phyloP scores from a whole-genome alignment of 2,888 invertebrate genomes.

The Minunthozetes semirufus region DNA sequence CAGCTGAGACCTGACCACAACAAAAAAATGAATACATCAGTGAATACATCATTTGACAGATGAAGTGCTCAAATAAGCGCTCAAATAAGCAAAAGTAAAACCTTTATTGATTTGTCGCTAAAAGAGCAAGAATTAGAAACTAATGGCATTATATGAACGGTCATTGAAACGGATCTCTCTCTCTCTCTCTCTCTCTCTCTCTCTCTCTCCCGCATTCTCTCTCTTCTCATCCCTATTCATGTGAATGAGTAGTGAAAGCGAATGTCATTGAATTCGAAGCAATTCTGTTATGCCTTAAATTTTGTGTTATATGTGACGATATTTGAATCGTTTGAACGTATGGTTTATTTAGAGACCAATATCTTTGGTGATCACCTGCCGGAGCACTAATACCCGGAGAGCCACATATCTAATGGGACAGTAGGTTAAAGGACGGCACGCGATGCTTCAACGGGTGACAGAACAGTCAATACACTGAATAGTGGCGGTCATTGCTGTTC shows the following conservation, averaged over 20 bases:
- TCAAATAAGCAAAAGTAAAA: conserved; percentile 23
- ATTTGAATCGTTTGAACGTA: background rate
- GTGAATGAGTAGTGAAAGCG: background rate
- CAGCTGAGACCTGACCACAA: conserved; percentile 20
- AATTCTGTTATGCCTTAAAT: background rate
- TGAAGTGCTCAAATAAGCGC: conserved; percentile 22
- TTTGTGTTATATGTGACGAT: conserved; percentile 5
- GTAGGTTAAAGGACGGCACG: conserved; percentile 31
- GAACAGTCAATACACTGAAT: background rate
- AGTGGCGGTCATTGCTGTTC: conserved; percentile 5
- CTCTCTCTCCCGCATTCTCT: conserved; percentile 10
- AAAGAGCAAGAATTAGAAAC: conserved; percentile 28
- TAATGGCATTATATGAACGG: conserved; percentile 17
- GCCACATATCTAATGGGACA: conserved; percentile 1
- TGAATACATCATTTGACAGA: conserved; percentile 29
- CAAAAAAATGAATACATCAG: background rate
- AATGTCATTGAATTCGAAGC: conserved; percentile 6
- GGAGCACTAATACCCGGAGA: background rate
- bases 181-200: conserved; percentile 18
- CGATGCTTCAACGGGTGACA: conserved; percentile 19
- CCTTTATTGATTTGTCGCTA: conserved; percentile 22
- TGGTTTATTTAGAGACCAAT: conserved; percentile 15
- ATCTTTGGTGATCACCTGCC: conserved; percentile 25
- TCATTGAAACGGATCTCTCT: background rate
- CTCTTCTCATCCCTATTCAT: background rate